These are phyloP conservation scores for Sycon ciliatum DNA, from an alignment of 37 sponge, comb jelly and placozoan genomes.

Conservation along the genomic window DNA sequence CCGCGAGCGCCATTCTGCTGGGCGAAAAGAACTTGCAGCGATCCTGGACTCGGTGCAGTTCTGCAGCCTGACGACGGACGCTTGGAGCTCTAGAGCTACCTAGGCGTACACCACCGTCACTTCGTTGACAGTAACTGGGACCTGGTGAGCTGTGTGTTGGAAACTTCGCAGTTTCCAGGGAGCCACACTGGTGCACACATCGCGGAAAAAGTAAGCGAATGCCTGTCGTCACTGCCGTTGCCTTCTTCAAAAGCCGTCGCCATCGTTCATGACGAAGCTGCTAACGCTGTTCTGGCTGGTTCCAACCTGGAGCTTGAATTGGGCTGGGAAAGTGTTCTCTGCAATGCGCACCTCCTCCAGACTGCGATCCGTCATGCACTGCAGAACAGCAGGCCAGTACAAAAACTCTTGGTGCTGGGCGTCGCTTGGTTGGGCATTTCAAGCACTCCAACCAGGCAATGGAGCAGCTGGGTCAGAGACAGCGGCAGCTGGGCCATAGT, in stretches of 20 bases:
- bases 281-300: background rate
- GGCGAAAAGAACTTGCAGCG: background rate
- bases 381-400: background rate
- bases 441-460: background rate
- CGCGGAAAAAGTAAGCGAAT: background rate
- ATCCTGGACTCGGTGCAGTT: background rate
- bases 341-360: background rate
- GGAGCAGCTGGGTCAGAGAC: background rate
- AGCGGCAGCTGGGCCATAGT: background rate
- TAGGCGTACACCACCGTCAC: background rate
- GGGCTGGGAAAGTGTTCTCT: background rate
- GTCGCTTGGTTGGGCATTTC: background rate
- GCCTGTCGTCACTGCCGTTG: background rate
- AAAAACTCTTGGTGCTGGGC: background rate
- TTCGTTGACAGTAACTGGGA: background rate
- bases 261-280: background rate
- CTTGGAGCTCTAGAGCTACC: background rate
- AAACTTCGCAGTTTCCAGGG: background rate
- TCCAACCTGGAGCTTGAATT: background rate
- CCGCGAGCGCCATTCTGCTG: background rate
- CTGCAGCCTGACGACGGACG: background rate
- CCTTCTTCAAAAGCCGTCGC: background rate
- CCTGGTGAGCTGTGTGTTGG: background rate
- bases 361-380: background rate
- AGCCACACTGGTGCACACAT: background rate